Base-by-base conservation (phyloP, 2,888 invertebrate species). In the Aproaerema taeniolella region DNA sequence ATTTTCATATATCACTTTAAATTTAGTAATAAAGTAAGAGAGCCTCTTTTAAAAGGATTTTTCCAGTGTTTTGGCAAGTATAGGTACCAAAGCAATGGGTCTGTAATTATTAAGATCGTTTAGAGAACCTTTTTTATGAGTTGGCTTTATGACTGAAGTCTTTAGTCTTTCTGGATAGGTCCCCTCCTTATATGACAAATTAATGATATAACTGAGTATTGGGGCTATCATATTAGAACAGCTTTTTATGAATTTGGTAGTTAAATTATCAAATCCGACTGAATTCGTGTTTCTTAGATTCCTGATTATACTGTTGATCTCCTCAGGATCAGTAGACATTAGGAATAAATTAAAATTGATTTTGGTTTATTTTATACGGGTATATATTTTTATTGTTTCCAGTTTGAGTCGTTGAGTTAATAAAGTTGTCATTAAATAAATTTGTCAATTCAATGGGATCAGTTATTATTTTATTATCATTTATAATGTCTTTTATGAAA, bases 371-470 rank as follows among this genome's bases (percentile, higher is more conserved):
- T 20, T 20, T 20, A 4, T 20, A 20, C 7, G n/a, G 4, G 20
- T 20, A 20, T 20, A 6, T 20, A 6, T 20, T 20, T 20, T 6
- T 7, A 6, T 20, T 7, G 20, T 20, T 20, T 20, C 20, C 7
- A 7, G 7, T 20, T 20, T 20, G 20, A 59, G 52, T 39, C 61
- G 61, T 20, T 20, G 4, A 20, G 5, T 4, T 20, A 20, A 20
- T 6, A 20, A 6, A 6, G 5, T 6, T 20, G 20, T 20, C 20
- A 20, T n/a, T n/a, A 7, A 20, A 20, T 20, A 7, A 6, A 20
- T 20, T 20, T 6, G 20, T 20, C 7, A 20, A 6, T 20, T 20
- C 20, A 6, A 6, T 20, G 7, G 20, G 20, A 7, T 20, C 20
- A 20, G 5, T 20, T 20, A 20, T 20, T 20, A 20, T 20, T 20